These are phyloP conservation scores for Tipula lateralis DNA, from an alignment of 2,888 invertebrate genomes.

Conservation along the genomic window DNA sequence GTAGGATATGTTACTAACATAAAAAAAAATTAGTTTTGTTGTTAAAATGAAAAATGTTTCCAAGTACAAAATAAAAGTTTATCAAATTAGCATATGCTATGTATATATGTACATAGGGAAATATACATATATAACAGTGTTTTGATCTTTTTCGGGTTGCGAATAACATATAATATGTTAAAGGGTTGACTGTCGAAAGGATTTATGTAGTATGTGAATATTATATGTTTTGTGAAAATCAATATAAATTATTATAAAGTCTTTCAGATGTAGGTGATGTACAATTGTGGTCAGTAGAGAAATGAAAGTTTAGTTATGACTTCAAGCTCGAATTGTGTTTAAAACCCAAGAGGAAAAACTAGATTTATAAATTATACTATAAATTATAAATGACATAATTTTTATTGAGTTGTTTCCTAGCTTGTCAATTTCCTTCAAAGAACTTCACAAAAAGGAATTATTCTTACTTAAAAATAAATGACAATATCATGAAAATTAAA, in stretches of 20 bases:
- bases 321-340: background rate
- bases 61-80: background rate
- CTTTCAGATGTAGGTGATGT: background rate
- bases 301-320: background rate
- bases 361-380: too few relatives aligned
- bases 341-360: too few relatives aligned
- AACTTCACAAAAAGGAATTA: too few relatives aligned
- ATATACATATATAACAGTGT: background rate
- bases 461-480: too few relatives aligned
- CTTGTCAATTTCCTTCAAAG: too few relatives aligned
- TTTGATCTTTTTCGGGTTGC: background rate
- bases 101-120: background rate
- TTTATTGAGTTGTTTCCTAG: too few relatives aligned
- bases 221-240: background rate
- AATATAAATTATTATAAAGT: background rate
- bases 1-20: background rate
- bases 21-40: conserved; percentile 6
- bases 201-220: background rate
- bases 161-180: background rate
- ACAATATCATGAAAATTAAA: too few relatives aligned
- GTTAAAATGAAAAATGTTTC: background rate
- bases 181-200: background rate
- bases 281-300: background rate
- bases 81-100: background rate
- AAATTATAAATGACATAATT: too few relatives aligned